Conservation (phyloP, 1,140 invertebrate genomes). For the Orussus abietinus region DNA sequence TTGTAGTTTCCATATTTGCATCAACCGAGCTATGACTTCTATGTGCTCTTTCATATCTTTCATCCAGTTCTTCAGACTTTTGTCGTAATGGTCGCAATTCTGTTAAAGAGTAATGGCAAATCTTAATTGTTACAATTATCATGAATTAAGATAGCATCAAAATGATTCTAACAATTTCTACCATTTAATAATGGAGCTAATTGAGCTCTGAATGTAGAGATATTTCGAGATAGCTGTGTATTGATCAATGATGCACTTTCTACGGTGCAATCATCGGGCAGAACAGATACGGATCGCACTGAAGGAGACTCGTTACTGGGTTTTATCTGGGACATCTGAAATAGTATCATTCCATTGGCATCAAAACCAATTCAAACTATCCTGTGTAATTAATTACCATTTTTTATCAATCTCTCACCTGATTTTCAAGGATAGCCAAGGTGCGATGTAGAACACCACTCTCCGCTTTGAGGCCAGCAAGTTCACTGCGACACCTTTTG, state of each 20-base stretch:
- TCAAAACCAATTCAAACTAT: slow-evolving; percentile 11
- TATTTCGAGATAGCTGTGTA: slow-evolving; percentile 54
- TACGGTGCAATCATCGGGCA: slow-evolving; percentile 57
- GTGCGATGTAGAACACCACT: slow-evolving; percentile 63
- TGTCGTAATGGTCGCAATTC: slow-evolving; percentile 61
- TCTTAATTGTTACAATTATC: slow-evolving; percentile 8
- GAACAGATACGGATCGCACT: slow-evolving; percentile 54
- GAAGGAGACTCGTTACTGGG: slow-evolving; percentile 52
- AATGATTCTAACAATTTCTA: slow-evolving; percentile 23
- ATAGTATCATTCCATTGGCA: not conserved
- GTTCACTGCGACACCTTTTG: slow-evolving; percentile 71
- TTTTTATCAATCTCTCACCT: not conserved
- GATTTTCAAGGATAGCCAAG: slow-evolving; percentile 55
- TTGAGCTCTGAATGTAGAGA: slow-evolving; percentile 57
- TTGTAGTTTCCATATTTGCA: slow-evolving; percentile 56
- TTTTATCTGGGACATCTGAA: slow-evolving; percentile 35
- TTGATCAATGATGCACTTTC: slow-evolving; percentile 59
- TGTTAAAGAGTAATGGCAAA: too few relatives aligned
- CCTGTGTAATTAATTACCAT: slow-evolving; percentile 17
- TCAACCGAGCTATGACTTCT: slow-evolving; percentile 57
- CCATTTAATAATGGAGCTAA: slow-evolving; percentile 63
- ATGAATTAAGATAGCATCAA: slow-evolving; percentile 14
- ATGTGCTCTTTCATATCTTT: slow-evolving; percentile 59
- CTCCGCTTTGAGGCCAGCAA: slow-evolving; percentile 70
- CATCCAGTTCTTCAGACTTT: slow-evolving; percentile 55